These are phyloP conservation scores for Tetrapedia diversipes DNA, from an alignment of 2,888 invertebrate genomes.

Conservation along the genomic window DNA sequence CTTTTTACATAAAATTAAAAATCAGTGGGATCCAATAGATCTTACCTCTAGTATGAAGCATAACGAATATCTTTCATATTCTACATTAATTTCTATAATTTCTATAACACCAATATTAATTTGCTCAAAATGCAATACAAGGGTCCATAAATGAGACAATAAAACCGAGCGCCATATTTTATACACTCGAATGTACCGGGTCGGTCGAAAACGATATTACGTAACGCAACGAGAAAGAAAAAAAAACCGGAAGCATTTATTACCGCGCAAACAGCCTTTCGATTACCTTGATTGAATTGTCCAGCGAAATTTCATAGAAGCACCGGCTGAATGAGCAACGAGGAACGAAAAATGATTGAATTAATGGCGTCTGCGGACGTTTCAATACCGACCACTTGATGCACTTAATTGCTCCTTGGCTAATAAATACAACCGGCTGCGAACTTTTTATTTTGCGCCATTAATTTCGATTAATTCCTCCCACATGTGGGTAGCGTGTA, in stretches of 20 bases:
- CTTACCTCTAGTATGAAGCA: too few species aligned
- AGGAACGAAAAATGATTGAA: conserved; percentile 35
- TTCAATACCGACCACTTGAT: neutral
- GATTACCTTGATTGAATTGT: conserved; percentile 36
- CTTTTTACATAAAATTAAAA: too few species aligned
- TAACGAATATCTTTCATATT: too few species aligned
- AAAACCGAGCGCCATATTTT: neutral
- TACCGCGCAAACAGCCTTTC: conserved; percentile 17
- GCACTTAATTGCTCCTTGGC: conserved; percentile 23
- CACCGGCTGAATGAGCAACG: neutral
- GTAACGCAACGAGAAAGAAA: neutral
- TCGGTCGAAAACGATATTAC: conserved; percentile 13
- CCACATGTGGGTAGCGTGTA: neutral
- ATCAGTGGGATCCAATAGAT: too few species aligned
- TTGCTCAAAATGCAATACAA: neutral
- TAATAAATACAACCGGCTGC: neutral
- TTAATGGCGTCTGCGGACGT: conserved; percentile 13
- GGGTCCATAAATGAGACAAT: neutral
- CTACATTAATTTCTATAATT: too few species aligned
- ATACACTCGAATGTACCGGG: neutral
- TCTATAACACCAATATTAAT: neutral
- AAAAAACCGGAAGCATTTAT: conserved; percentile 2
- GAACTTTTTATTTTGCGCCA: conserved; percentile 26
- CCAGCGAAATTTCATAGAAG: conserved; percentile 22
- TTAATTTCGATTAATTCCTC: conserved; percentile 24